Conservation (phyloP, 2,888 invertebrate genomes). For the Clanis bilineata region DNA sequence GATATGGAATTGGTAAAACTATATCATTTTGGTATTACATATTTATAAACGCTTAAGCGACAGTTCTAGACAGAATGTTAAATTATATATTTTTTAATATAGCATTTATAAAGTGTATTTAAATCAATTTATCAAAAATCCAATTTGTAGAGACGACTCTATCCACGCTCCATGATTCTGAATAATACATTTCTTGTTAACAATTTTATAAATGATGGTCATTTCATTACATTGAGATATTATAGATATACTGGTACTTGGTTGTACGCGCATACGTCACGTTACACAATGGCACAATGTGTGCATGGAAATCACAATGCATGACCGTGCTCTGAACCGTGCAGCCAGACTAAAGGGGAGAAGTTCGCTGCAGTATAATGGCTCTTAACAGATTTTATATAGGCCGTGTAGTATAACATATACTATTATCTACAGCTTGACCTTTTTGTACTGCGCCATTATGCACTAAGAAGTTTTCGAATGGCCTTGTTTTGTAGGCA, state of each 20-base stretch:
- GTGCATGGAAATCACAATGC: slow-evolving; percentile 60
- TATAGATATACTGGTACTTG: no score
- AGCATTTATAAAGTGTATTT: not conserved
- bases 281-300: slow-evolving; percentile 22
- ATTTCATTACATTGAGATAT: slow-evolving; percentile 6
- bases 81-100: not conserved
- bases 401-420: not conserved
- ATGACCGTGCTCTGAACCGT: slow-evolving; percentile 71
- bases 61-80: no score
- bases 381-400: slow-evolving; percentile 7
- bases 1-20: no score
- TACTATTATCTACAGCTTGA: not conserved
- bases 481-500: not conserved
- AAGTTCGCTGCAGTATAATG: slow-evolving; percentile 25
- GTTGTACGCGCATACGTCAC: slow-evolving; percentile 8
- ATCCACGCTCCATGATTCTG: not conserved
- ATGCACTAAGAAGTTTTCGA: not conserved
- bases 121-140: no score
- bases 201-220: not conserved
- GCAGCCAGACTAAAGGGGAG: slow-evolving; percentile 45
- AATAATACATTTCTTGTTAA: not conserved
- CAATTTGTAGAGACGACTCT: not conserved
- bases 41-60: no score
- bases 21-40: no score
- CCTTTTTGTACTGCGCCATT: not conserved